Evolutionary conservation across 2,113 vertebrate genomes (phyloP).

Genomic region (Salvator merianae): DNA sequence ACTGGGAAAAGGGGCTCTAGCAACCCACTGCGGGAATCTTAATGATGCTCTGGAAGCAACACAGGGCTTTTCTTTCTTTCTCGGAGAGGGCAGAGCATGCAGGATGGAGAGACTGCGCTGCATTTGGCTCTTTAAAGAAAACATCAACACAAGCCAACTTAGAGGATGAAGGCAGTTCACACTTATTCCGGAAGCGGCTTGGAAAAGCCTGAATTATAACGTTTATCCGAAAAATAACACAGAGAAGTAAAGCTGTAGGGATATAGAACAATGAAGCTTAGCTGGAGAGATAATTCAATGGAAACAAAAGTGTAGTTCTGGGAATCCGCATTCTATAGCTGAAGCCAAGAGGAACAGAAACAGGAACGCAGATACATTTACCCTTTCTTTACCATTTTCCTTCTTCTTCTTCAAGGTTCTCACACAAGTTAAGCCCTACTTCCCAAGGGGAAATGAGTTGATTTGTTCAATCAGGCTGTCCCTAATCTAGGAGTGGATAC

Average conservation of each 20-base stretch:
- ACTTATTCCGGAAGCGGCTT: neutral
- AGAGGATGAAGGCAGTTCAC: too few relatives aligned
- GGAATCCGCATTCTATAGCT: accelerated
- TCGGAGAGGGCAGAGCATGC: neutral
- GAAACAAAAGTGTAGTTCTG: conserved; percentile 27
- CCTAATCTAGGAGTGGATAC: neutral
- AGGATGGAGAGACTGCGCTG: neutral
- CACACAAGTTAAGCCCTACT: accelerated
- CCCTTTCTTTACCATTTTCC: neutral
- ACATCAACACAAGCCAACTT: neutral
- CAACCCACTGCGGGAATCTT: neutral
- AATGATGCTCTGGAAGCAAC: conserved; percentile 16
- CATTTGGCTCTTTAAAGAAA: neutral
- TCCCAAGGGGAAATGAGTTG: too few relatives aligned
- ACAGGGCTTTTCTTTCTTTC: neutral
- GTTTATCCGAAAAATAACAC: neutral
- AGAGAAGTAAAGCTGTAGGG: neutral
- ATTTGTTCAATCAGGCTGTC: neutral
- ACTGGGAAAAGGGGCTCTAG: neutral
- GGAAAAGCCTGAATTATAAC: accelerated
- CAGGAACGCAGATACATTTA: neutral
- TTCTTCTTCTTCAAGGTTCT: accelerated
- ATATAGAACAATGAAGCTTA: neutral
- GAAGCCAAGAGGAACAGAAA: neutral
- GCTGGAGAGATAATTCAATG: accelerated